Conservation (phyloP, 1,140 invertebrate species). For the Lucilia cuprina region DNA sequence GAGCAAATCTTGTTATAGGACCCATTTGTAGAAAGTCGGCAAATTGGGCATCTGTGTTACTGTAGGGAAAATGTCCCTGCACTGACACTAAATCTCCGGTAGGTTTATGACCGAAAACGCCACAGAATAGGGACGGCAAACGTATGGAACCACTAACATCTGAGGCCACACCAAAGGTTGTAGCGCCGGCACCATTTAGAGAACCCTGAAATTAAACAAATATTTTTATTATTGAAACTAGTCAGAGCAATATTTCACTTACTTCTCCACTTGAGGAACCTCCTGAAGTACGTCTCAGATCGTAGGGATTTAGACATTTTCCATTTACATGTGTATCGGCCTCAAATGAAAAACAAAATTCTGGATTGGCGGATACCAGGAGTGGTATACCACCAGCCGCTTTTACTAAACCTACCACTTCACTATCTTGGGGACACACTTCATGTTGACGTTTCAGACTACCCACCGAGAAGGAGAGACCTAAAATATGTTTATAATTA, state of each 20-base stretch:
- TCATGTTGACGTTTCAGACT: slow-evolving; percentile 66
- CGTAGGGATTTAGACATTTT: slow-evolving; percentile 80
- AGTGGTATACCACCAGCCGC: slow-evolving; percentile 80
- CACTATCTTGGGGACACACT: slow-evolving; percentile 70
- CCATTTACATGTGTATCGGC: slow-evolving; percentile 77
- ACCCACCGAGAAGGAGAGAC: slow-evolving; percentile 72
- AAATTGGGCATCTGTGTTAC: slow-evolving; percentile 44
- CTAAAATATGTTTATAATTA: slow-evolving; percentile 49
- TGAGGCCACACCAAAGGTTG: slow-evolving; percentile 81
- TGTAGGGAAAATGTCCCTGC: slow-evolving; percentile 68
- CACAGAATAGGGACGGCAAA: slow-evolving; percentile 85
- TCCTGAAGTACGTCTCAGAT: slow-evolving; percentile 69
- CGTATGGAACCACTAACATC: slow-evolving; percentile 90
- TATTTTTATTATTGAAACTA: not conserved
- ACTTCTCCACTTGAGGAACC: slow-evolving; percentile 83
- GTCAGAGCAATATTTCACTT: slow-evolving; percentile 27
- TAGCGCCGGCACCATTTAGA: slow-evolving; percentile 74
- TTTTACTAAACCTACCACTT: slow-evolving; percentile 68
- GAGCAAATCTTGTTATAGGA: slow-evolving; percentile 80
- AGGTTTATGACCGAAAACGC: slow-evolving; percentile 88
- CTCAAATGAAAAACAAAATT: slow-evolving; percentile 79
- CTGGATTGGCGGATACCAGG: slow-evolving; percentile 82
- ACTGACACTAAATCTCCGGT: slow-evolving; percentile 69
- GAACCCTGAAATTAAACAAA: slow-evolving; percentile 65
- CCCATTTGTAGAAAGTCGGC: slow-evolving; percentile 67